Base-by-base conservation (phyloP, 2,797 vertebrate genomes). In the Trematomus bernacchii region DNA sequence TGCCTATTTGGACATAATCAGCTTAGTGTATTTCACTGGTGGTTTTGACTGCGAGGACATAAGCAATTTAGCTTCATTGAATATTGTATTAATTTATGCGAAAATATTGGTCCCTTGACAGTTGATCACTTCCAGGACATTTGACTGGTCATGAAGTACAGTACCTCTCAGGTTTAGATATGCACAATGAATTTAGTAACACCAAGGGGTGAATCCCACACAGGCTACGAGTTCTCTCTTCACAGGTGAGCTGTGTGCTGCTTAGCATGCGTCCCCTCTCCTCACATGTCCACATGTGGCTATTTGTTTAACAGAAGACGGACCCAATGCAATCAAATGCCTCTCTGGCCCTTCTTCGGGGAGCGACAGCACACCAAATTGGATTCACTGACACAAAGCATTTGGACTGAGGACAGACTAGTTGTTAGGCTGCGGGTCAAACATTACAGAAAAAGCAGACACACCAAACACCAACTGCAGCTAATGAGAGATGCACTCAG, bases 381-480 rank as follows among this genome's bases (percentile, higher is more conserved):
- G 86, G 88, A 92, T 92, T 86, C 79, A 86, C 80, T 83, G 79
- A 81, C 84, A 87, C 87, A 89, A 85, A 90, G 86, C 84, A 87
- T 91, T 91, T 91, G 82, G 80, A 70, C 81, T 67, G 84, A 71
- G 76, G 78, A 80, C 78, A 80, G 76, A 62, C 75, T 77, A 69
- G 73, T 86, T 86, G 82, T 87, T 87, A 86, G 55, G 69, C 69
- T 76, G 73, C 19, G 6, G 70, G 80, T 90, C 75, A 27, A 89
- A 78, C 85, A 86, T 84, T 43, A 86, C 68, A 68, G 46, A 72
- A 66, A 9, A 73, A 65, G 51, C 40, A 59, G 21, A 46, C 40
- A 55, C 11, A 64, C 30, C 19, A 58, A 69, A 69, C 58, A 46
- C 18, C 18, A 67, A 57, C 43, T 53, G 60, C 23, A 68, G 51